Evolutionary conservation across 2,113 vertebrate species (phyloP).

Genomic region (Triplophysa dalaica): DNA sequence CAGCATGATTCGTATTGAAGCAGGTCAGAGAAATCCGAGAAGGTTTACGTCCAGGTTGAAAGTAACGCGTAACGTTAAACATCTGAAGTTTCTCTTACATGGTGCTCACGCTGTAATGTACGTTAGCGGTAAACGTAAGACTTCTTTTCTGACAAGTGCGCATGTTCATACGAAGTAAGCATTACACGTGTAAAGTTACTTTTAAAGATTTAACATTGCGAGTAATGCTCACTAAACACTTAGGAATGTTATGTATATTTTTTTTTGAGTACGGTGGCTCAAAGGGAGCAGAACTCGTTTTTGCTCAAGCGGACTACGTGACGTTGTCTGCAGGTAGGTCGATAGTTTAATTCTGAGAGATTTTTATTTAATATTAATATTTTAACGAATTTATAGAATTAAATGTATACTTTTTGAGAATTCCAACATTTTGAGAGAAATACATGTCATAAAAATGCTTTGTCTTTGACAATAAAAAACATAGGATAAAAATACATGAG

Average conservation of each 20-base stretch:
- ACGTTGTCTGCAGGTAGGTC: not conserved
- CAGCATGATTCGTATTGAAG: not conserved
- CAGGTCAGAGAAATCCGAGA: not conserved
- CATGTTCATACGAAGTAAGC: too few relatives aligned
- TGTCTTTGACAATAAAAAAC: too few relatives aligned
- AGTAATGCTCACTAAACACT: not conserved
- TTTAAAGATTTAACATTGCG: not conserved
- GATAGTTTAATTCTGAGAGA: too few relatives aligned
- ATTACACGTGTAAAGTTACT: too few relatives aligned
- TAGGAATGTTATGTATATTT: not conserved
- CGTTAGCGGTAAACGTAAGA: too few relatives aligned
- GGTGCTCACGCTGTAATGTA: not conserved
- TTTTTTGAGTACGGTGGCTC: conserved; percentile 34
- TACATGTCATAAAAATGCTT: too few relatives aligned
- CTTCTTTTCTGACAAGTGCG: too few relatives aligned
- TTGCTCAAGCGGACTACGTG: not conserved
- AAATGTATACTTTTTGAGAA: too few relatives aligned
- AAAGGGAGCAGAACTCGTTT: not conserved
- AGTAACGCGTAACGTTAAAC: not conserved
- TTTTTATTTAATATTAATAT: too few relatives aligned
- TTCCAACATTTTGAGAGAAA: too few relatives aligned
- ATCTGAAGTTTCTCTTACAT: not conserved
- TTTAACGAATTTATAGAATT: too few relatives aligned
- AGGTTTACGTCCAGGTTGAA: not conserved
- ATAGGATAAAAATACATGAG: too few relatives aligned